Base-by-base conservation (phyloP, 2,888 invertebrate species). In the Dendrolimus pini region DNA sequence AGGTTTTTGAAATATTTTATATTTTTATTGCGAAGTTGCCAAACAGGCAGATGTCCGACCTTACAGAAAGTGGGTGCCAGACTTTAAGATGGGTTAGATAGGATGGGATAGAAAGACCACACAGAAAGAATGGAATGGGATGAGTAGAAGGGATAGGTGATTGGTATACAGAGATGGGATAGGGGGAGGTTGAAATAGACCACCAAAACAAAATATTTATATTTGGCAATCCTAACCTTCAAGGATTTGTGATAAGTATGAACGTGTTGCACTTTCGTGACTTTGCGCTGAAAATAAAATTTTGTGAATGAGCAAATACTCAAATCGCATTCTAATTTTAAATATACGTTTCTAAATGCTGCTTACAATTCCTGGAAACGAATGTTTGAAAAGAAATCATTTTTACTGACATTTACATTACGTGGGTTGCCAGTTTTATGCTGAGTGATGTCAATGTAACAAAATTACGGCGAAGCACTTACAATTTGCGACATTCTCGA, bases 401-500 rank as follows among this genome's bases (percentile, higher is more conserved):
- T 47, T 47, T 47, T 12, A 2, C 12, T 47, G 47, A 12, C 47
- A 47, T 47, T 10, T 47, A 47, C 47, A 47, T 47, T 47, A 47
- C 47, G 47, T 30, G 30, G 30, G 30, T 30, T 30, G 30, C 30
- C 30, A 47, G 47, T 47, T 47, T 47, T 47, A 47, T 12, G 9
- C 9, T 47, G 47, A 47, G 12, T 47, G 9, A 47, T 47, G 47
- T 47, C 47, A 47, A 47, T 47, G 47, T 47, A 47, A 47, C 10
- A 47, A 47, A 47, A 47, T 10, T 47, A 47, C 12, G 47, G 47
- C 47, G 12, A 12, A 47, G 9, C 9, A 47, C 47, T 30, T 30
- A 30, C 30, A 30, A 30, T 30, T 30, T 30, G 30, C 56, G 53
- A 53, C 61, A 59, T 56, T 61, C 56, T 65, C 62, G 62, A 61